Percentiles rank a stretch among this genome's conserved stretches.
These are phyloP conservation scores for Andrena praecox DNA, from an alignment of 2,888 invertebrate species.

Conservation along the genomic window DNA sequence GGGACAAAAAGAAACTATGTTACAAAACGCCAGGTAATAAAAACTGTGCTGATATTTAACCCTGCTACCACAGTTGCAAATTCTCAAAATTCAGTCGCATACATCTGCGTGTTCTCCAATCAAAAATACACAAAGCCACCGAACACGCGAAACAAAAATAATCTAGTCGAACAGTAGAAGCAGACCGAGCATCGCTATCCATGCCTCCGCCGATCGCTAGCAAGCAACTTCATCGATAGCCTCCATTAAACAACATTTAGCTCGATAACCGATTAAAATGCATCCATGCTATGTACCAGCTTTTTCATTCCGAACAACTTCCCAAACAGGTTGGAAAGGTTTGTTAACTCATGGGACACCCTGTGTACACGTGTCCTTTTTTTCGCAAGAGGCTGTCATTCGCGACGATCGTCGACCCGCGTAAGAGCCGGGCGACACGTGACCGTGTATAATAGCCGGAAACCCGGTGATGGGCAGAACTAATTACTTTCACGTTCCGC, in stretches of 20 bases:
- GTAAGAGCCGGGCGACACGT: constrained; percentile 59
- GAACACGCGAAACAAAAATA: no score
- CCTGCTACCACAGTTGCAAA: no score
- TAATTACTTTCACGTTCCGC: constrained; percentile 68
- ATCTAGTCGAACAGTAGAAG: no score
- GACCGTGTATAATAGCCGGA: constrained; percentile 65
- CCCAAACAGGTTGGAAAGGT: background rate
- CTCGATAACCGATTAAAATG: background rate
- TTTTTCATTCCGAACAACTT: background rate
- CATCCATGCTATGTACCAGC: background rate
- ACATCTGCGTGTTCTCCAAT: no score
- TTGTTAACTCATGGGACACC: constrained; percentile 2
- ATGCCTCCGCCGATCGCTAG: background rate
- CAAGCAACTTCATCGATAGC: background rate
- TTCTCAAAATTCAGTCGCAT: no score
- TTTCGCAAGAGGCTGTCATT: constrained; percentile 41
- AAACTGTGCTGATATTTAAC: no score
- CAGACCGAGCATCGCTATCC: no score
- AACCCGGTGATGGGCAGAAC: constrained; percentile 67
- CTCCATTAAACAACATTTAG: background rate
- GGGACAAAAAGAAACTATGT: no score
- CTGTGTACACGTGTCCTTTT: background rate
- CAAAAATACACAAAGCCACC: no score
- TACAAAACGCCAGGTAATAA: no score
- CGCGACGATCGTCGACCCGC: constrained; percentile 33